Conservation (phyloP, 2,888 invertebrate genomes). For the Meloe dianella region DNA sequence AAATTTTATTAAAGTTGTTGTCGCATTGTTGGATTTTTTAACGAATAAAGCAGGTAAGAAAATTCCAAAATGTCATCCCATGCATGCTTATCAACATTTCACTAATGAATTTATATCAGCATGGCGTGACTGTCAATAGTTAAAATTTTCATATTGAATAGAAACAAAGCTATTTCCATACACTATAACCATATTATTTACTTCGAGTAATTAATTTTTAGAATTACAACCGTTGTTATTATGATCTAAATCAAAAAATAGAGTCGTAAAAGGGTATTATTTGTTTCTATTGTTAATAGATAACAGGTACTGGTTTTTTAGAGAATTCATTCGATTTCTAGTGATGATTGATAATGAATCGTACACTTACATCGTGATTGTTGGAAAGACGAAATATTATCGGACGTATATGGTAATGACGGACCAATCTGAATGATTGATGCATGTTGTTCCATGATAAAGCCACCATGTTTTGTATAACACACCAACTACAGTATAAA, state of each 20-base stretch:
- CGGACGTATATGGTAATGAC: slow-evolving; percentile 55
- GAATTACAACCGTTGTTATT: background rate
- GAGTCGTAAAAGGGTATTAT: background rate
- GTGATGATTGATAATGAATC: slow-evolving; percentile 23
- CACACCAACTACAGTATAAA: slow-evolving; percentile 23
- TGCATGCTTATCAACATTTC: slow-evolving; percentile 15
- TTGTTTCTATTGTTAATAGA: background rate
- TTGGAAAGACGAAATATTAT: slow-evolving; percentile 32
- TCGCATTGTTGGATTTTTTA: background rate
- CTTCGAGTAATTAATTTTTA: slow-evolving; percentile 12
- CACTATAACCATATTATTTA: slow-evolving; percentile 4
- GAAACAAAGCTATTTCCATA: slow-evolving; percentile 12
- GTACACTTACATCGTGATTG: slow-evolving; percentile 21
- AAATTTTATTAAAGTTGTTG: background rate
- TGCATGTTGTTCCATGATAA: slow-evolving; percentile 58
- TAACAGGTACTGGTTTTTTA: background rate
- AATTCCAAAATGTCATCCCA: slow-evolving; percentile 8
- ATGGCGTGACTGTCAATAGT: slow-evolving; percentile 16
- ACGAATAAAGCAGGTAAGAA: background rate
- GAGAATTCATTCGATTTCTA: slow-evolving; percentile 11
- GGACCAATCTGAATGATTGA: slow-evolving; percentile 59
- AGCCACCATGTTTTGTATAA: slow-evolving; percentile 55
- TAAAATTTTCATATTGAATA: slow-evolving; percentile 14
- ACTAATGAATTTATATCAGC: slow-evolving; percentile 14
- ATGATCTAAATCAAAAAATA: background rate